Evolutionary conservation across 2,797 vertebrate species (phyloP).

Genomic region (Oreonectes daqikongensis): DNA sequence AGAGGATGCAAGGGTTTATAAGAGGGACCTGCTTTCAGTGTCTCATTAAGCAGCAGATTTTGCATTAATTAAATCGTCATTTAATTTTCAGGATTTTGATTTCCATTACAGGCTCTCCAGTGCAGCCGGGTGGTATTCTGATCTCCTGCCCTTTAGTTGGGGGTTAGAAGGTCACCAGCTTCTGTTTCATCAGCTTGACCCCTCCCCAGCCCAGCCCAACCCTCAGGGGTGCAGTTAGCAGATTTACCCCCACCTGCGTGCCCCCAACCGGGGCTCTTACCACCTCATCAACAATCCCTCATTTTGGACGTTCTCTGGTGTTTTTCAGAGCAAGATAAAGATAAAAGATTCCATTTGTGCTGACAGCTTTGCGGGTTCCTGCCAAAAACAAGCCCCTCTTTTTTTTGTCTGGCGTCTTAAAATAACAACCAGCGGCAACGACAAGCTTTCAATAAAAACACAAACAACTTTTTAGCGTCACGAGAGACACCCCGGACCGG

Average conservation of each 20-base stretch:
- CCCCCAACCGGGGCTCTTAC: constrained; percentile 34
- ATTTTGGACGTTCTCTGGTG: constrained; percentile 48
- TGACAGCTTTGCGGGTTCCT: constrained; percentile 82
- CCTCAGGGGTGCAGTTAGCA: constrained; percentile 50
- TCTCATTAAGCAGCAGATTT: constrained; percentile 38
- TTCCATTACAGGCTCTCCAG: constrained; percentile 27
- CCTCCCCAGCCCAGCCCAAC: constrained; percentile 28
- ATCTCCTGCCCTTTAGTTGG: constrained; percentile 12
- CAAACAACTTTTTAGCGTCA: constrained; percentile 32
- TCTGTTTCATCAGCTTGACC: constrained; percentile 34
- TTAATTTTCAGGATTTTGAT: constrained; percentile 31
- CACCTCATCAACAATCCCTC: constrained; percentile 37
- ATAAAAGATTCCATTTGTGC: constrained; percentile 65
- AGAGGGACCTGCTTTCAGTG: constrained; percentile 27
- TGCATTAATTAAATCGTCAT: constrained; percentile 29
- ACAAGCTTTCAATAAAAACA: constrained; percentile 73
- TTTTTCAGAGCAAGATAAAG: constrained; percentile 25
- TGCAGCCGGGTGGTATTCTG: constrained; percentile 25
- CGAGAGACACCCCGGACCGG: constrained; percentile 5
- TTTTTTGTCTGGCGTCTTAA: constrained; percentile 81
- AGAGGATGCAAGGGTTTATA: constrained; percentile 10
- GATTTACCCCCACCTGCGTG: constrained; percentile 50
- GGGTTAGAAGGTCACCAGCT: constrained; percentile 38
- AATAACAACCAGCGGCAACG: constrained; percentile 74
- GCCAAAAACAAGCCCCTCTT: constrained; percentile 77